A percentile compares a stretch with the other conserved stretches of the same genome.
phyloP scores from a whole-genome alignment of 2,888 invertebrate species.

The Resseliella maxima region DNA sequence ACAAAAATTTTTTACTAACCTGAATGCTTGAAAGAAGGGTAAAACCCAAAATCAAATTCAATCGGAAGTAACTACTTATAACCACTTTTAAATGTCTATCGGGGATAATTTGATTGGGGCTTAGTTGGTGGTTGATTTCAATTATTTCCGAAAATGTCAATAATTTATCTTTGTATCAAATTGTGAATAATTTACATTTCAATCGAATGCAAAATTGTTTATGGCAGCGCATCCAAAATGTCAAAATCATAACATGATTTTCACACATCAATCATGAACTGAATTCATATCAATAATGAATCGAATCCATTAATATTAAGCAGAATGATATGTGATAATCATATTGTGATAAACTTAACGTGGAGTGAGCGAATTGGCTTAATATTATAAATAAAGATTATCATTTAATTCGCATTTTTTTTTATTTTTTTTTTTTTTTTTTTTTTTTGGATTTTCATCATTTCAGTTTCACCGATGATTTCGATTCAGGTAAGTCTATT shows the following conservation, averaged over 20 bases:
- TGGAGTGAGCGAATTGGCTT: not conserved
- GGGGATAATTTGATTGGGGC: not conserved
- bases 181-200: not conserved
- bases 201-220: not conserved
- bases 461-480: conserved; percentile 78
- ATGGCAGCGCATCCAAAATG: not conserved
- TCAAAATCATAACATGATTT: conserved; percentile 6
- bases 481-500: conserved; percentile 67
- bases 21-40: too few species aligned
- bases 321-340: not conserved
- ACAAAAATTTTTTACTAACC: too few species aligned
- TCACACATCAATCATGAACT: not conserved
- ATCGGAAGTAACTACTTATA: not conserved
- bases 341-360: not conserved
- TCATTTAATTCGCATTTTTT: not conserved
- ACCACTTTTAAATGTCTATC: not conserved
- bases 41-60: not conserved
- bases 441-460: not conserved
- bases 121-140: not conserved
- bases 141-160: not conserved
- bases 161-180: not conserved
- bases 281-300: not conserved
- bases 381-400: not conserved
- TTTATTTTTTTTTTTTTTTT: not conserved
- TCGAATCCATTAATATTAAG: not conserved